phyloP scores from a whole-genome alignment of 2,888 invertebrate genomes.

The Nebria brevicollis region DNA sequence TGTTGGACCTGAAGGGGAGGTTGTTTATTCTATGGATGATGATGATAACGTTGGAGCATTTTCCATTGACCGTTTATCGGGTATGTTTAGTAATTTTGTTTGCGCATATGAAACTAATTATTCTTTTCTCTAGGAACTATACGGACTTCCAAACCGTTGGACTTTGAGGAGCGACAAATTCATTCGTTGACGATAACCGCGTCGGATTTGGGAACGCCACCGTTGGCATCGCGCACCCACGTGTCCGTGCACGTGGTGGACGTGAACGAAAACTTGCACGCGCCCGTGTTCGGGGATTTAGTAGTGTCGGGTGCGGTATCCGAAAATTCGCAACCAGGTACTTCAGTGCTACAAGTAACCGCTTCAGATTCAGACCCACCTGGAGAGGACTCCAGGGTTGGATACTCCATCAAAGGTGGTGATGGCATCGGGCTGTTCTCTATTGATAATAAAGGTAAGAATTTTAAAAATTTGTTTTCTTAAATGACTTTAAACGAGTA shows the following conservation, averaged over 20 bases:
- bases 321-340: constrained; percentile 84
- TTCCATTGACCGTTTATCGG: constrained; percentile 81
- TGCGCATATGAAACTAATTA: neutral
- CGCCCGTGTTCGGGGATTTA: constrained; percentile 85
- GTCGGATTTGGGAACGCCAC: constrained; percentile 85
- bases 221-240: constrained; percentile 80
- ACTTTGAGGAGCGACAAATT: constrained; percentile 90
- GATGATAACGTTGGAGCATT: constrained; percentile 77
- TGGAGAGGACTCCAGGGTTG: constrained; percentile 82
- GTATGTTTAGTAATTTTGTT: constrained; percentile 13
- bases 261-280: constrained; percentile 91
- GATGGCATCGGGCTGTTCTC: constrained; percentile 92
- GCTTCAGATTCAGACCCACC: constrained; percentile 85
- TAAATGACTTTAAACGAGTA: no score
- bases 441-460: constrained; percentile 86
- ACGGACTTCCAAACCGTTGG: constrained; percentile 79
- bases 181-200: constrained; percentile 89
- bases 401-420: constrained; percentile 88
- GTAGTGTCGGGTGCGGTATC: constrained; percentile 78
- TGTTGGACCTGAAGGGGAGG: constrained; percentile 81
- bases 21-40: constrained; percentile 83
- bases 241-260: constrained; percentile 90
- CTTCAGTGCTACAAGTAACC: constrained; percentile 78
- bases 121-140: constrained; percentile 73
- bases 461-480: neutral